Percentiles rank a stretch among this genome's conserved stretches.
These are phyloP conservation scores for Notothenia rossii DNA, from an alignment of 2,113 vertebrate genomes.

Conservation along the genomic window DNA sequence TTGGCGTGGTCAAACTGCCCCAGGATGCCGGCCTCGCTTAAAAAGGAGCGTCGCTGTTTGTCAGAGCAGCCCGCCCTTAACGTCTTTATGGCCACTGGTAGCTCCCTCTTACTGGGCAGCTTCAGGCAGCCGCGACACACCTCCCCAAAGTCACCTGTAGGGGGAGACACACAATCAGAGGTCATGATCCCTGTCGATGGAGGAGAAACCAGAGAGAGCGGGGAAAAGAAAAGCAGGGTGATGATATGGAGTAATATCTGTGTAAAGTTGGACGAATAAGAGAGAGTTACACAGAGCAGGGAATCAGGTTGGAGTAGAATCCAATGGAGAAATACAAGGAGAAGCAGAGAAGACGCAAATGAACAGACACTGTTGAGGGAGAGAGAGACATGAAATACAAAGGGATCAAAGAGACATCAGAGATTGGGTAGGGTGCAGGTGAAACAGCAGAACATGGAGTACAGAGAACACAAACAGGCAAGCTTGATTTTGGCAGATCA, in stretches of 20 bases:
- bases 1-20: constrained; percentile 96
- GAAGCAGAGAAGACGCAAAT: constrained; percentile 47
- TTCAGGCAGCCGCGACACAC: constrained; percentile 91
- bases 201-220: neutral
- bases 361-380: constrained; percentile 40
- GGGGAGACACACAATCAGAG: constrained; percentile 37
- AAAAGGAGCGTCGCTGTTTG: constrained; percentile 89
- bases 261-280: neutral
- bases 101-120: constrained; percentile 92
- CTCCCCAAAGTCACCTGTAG: constrained; percentile 92
- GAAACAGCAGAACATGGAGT: constrained; percentile 18
- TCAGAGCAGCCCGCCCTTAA: constrained; percentile 90
- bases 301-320: neutral
- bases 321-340: constrained; percentile 24
- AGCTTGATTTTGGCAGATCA: constrained; percentile 22
- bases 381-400: constrained; percentile 39
- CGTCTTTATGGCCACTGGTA: constrained; percentile 92
- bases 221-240: neutral
- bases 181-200: neutral
- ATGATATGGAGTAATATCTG: neutral
- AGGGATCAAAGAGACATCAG: constrained; percentile 65
- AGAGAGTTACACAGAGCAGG: neutral
- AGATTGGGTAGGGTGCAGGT: constrained; percentile 32
- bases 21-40: constrained; percentile 91
- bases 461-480: neutral